These are phyloP conservation scores for Synergus umbraculus DNA, from an alignment of 2,888 invertebrate species.

Conservation along the genomic window DNA sequence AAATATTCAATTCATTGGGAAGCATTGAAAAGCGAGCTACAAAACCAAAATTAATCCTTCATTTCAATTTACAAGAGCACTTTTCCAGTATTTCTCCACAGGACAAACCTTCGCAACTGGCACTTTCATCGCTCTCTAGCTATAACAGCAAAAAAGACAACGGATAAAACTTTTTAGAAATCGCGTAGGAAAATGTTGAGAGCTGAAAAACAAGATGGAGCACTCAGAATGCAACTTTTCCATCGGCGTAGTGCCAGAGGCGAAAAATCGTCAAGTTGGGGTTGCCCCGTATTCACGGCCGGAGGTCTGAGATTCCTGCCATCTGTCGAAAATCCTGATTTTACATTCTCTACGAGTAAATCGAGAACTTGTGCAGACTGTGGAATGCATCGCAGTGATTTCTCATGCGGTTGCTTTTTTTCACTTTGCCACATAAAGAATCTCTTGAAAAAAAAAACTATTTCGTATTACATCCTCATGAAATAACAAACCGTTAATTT, in stretches of 20 bases:
- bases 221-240: constrained; percentile 76
- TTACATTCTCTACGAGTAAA: constrained; percentile 60
- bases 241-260: constrained; percentile 73
- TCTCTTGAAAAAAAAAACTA: neutral
- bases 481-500: neutral
- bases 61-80: neutral
- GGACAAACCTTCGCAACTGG: neutral
- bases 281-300: constrained; percentile 66
- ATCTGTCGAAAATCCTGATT: constrained; percentile 75
- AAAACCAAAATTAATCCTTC: neutral
- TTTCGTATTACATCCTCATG: neutral
- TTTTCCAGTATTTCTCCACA: neutral
- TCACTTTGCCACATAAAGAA: neutral
- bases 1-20: no score
- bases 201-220: constrained; percentile 72
- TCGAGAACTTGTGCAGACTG: constrained; percentile 24
- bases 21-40: neutral
- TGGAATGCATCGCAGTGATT: constrained; percentile 20
- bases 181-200: constrained; percentile 57
- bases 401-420: neutral
- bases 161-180: constrained; percentile 53
- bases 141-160: neutral
- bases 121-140: neutral
- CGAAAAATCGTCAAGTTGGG: constrained; percentile 74
- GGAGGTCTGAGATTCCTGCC: constrained; percentile 74